These are phyloP conservation scores for Melanerpes formicivorus DNA, from an alignment of 2,113 vertebrate species.

Conservation along the genomic window DNA sequence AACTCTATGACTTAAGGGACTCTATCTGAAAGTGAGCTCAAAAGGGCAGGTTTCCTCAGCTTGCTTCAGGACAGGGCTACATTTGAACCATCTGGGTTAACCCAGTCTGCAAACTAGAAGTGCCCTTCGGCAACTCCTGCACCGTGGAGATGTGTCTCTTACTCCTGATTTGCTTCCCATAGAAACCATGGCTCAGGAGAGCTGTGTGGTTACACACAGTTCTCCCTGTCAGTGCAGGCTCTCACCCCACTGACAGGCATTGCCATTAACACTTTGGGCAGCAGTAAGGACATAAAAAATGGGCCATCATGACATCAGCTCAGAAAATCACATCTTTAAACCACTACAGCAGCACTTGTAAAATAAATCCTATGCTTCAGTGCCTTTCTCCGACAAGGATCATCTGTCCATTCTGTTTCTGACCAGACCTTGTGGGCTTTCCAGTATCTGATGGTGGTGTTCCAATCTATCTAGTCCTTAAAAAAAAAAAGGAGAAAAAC, in stretches of 20 bases:
- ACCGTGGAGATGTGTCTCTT: rapidly evolving
- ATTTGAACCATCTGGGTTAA: background rate
- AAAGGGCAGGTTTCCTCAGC: background rate
- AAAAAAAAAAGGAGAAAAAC: background rate
- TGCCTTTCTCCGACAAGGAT: background rate
- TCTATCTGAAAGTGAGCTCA: too few relatives aligned
- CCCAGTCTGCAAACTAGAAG: background rate
- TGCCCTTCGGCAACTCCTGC: background rate
- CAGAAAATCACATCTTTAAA: background rate
- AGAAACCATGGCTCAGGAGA: background rate
- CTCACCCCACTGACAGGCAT: background rate
- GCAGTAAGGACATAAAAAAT: background rate
- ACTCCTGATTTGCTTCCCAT: rapidly evolving
- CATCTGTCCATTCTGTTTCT: background rate
- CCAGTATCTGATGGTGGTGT: background rate
- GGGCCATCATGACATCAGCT: background rate
- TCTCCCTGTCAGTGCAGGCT: background rate
- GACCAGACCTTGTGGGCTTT: background rate
- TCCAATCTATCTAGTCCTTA: background rate
- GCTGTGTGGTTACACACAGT: background rate
- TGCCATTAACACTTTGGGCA: background rate
- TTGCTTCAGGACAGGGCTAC: background rate
- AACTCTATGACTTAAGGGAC: background rate
- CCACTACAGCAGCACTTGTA: background rate
- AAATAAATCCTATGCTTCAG: background rate